Conservation (phyloP, 2,113 vertebrate species). For the Lanius ludovicianus region DNA sequence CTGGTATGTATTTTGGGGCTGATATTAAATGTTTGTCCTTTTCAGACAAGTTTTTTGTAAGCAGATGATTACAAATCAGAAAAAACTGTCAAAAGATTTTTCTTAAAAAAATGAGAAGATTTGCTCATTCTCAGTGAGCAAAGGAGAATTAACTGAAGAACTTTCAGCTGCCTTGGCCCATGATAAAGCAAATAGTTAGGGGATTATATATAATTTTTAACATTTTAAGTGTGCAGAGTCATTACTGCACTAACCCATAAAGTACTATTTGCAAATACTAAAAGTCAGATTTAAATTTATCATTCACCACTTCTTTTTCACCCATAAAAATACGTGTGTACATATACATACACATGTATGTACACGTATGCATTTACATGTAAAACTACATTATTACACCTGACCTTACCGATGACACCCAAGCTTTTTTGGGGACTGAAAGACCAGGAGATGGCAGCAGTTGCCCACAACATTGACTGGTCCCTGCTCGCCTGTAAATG, state of each 20-base stretch:
- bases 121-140: background rate
- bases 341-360: too few species aligned
- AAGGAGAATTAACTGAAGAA: background rate
- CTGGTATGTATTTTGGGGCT: background rate
- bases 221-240: background rate
- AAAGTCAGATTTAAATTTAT: background rate
- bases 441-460: slow-evolving; percentile 52
- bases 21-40: background rate
- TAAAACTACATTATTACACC: background rate
- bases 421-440: background rate
- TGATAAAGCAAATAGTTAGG: background rate
- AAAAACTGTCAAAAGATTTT: background rate
- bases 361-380: rapidly evolving
- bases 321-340: background rate
- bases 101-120: too few species aligned
- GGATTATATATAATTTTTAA: background rate
- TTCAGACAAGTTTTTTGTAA: background rate
- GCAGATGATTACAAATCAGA: background rate
- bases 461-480: background rate
- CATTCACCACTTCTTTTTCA: background rate
- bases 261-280: background rate
- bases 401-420: background rate
- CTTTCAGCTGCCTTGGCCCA: background rate
- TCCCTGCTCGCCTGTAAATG: rapidly evolving
- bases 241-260: background rate